Evolutionary conservation across 2,113 vertebrate genomes (phyloP).

Genomic region (Bufo gargarizans): DNA sequence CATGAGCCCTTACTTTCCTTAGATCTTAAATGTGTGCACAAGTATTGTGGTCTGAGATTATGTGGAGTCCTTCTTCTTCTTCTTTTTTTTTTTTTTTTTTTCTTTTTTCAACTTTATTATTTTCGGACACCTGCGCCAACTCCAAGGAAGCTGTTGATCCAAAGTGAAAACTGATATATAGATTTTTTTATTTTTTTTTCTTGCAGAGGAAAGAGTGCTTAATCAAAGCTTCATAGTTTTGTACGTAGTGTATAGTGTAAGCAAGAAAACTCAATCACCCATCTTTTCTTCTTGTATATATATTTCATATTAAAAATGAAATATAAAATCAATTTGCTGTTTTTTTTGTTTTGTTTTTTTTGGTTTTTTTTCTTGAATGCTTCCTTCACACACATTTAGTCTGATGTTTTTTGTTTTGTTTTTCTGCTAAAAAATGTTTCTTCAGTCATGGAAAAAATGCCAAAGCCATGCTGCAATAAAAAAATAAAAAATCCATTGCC

Average conservation of each 20-base stretch:
- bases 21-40: neutral
- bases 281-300: constrained; percentile 18
- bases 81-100: neutral
- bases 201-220: constrained; percentile 12
- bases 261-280: constrained; percentile 23
- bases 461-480: no score
- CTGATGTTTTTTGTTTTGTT: no score
- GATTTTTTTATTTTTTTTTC: neutral
- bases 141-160: neutral
- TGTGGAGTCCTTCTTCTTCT: neutral
- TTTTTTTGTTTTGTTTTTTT: no score
- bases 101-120: neutral
- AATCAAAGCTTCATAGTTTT: constrained; percentile 45
- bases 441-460: no score
- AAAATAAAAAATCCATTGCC: no score
- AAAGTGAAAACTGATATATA: constrained; percentile 26
- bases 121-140: neutral
- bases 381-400: no score
- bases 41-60: neutral
- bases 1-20: neutral
- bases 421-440: no score
- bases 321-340: neutral
- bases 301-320: constrained; percentile 42
- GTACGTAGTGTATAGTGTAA: constrained; percentile 41
- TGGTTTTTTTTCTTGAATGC: no score